Percentiles rank a stretch among this genome's conserved stretches.
phyloP scores from a whole-genome alignment of 2,888 invertebrate species.

The Electrophaes corylata region DNA sequence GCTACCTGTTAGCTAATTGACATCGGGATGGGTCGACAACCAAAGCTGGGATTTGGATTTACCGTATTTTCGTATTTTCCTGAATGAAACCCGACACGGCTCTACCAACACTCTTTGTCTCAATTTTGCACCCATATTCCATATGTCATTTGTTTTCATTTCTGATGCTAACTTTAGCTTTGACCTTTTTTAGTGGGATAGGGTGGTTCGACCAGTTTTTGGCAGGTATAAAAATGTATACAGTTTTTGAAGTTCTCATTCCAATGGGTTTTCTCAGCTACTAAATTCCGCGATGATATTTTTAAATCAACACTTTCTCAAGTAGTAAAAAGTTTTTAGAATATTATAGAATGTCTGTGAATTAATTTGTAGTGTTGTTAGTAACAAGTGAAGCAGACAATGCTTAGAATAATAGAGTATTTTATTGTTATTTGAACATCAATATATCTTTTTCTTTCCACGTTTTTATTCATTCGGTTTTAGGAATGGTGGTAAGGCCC shows the following conservation, averaged over 20 bases:
- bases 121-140: constrained; percentile 5
- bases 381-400: no score
- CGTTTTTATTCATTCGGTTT: background rate
- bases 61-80: constrained; percentile 45
- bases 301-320: background rate
- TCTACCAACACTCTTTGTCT: constrained; percentile 11
- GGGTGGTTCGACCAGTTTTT: no score
- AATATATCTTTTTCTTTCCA: no score
- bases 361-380: no score
- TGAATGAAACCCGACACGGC: constrained; percentile 23
- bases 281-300: background rate
- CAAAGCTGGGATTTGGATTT: constrained; percentile 62
- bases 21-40: constrained; percentile 66
- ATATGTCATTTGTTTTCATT: constrained; percentile 10
- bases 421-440: no score
- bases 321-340: no score
- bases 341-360: no score
- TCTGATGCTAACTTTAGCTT: background rate
- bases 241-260: no score
- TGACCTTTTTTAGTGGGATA: background rate
- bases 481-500: constrained; percentile 1
- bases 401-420: no score
- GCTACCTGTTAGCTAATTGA: constrained; percentile 77
- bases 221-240: no score
- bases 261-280: background rate